A percentile compares a stretch with the other conserved stretches of the same genome.
These are phyloP conservation scores for Cotesia congregata DNA, from an alignment of 2,888 invertebrate species.

Conservation along the genomic window DNA sequence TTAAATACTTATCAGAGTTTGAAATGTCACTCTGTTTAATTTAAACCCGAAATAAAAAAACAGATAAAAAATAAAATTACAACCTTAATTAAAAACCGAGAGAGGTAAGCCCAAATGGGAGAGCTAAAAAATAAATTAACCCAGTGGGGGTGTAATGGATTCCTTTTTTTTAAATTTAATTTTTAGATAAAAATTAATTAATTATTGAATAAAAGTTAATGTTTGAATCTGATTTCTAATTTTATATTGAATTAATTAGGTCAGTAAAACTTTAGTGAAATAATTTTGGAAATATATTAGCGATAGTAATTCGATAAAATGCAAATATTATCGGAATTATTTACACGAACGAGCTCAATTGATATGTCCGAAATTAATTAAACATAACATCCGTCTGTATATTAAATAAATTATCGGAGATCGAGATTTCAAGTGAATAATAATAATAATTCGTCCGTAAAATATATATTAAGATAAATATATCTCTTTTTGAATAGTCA, in stretches of 20 bases:
- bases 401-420: background rate
- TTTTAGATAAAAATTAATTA: background rate
- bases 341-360: background rate
- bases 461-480: background rate
- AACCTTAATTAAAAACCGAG: background rate
- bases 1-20: too few relatives aligned
- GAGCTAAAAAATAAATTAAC: background rate
- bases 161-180: background rate
- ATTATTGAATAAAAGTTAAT: background rate
- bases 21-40: background rate
- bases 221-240: too few relatives aligned
- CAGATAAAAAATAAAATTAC: background rate
- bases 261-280: background rate
- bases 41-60: background rate
- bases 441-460: background rate
- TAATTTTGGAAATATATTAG: background rate
- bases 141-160: background rate
- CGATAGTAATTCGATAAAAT: background rate
- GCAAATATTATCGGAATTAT: background rate
- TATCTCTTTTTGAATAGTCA: background rate
- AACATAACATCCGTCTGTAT: background rate
- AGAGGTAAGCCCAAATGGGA: background rate
- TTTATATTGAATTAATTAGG: background rate
- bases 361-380: background rate
- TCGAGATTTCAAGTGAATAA: background rate